phyloP scores from a whole-genome alignment of 2,888 invertebrate species.

The Pristionchus entomophagus region DNA sequence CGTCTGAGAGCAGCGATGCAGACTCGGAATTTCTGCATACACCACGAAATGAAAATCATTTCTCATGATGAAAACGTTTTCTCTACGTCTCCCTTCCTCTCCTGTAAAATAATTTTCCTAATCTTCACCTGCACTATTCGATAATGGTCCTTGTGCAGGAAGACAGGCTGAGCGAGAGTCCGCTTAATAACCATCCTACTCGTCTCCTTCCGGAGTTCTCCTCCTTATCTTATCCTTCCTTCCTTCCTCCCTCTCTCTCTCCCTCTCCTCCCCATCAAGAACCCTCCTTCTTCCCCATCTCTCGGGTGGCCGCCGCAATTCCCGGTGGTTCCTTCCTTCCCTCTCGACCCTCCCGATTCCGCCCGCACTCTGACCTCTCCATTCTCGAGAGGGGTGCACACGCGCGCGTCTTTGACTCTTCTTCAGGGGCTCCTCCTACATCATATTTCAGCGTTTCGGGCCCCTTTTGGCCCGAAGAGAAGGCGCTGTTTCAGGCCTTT shows the following conservation, averaged over 20 bases:
- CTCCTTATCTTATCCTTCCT: not conserved
- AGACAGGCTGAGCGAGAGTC: too few species aligned
- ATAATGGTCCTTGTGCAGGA: too few species aligned
- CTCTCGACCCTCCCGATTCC: not conserved
- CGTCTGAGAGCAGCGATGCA: too few species aligned
- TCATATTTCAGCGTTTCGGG: slow-evolving; percentile 23
- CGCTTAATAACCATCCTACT: too few species aligned
- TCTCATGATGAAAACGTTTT: too few species aligned
- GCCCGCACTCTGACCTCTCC: not conserved
- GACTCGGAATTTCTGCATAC: too few species aligned
- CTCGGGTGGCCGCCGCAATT: not conserved
- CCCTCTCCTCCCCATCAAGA: not conserved
- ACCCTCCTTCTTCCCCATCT: not conserved
- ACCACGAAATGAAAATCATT: too few species aligned
- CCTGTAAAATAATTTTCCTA: too few species aligned
- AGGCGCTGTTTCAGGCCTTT: not conserved
- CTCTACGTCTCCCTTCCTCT: too few species aligned
- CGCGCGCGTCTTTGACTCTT: slow-evolving; percentile 22
- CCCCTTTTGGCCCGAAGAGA: not conserved
- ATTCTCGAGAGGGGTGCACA: not conserved
- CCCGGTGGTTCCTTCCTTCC: not conserved
- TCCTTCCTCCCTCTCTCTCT: not conserved
- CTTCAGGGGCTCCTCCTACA: not conserved
- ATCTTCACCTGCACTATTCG: too few species aligned
- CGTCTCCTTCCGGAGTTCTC: too few species aligned